Conservation (phyloP, 1,140 invertebrate species). For the Radopholus similis region DNA sequence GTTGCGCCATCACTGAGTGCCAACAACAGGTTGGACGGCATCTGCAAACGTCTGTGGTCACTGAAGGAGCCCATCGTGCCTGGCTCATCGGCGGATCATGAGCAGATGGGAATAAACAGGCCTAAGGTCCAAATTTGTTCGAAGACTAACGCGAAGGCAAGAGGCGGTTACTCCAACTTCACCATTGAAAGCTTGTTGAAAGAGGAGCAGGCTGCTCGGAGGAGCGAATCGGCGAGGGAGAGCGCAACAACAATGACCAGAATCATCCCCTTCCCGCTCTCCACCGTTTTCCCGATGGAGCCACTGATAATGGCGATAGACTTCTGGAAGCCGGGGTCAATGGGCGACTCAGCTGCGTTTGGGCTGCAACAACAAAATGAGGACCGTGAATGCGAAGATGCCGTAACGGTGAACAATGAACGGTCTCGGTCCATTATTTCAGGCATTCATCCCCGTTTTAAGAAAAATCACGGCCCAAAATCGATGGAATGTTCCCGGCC, state of each 20-base stretch:
- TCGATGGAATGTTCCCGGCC: conserved; percentile 69
- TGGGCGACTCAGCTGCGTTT: neutral
- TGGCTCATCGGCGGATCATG: conserved; percentile 6
- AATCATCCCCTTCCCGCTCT: neutral
- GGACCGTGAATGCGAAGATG: neutral
- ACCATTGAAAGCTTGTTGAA: conserved; percentile 23
- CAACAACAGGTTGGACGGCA: conserved; percentile 21
- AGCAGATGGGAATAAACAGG: neutral
- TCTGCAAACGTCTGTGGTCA: conserved; percentile 29
- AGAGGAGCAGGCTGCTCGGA: neutral
- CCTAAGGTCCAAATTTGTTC: too few relatives aligned
- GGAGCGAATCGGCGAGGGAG: neutral
- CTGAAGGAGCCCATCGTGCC: neutral
- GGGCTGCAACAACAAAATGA: conserved; percentile 2
- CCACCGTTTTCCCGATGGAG: neutral
- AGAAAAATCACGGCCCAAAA: neutral
- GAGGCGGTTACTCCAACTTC: conserved; percentile 17
- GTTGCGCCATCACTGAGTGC: neutral
- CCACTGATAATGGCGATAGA: neutral
- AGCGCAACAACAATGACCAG: neutral
- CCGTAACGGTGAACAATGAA: neutral
- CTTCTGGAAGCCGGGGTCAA: neutral
- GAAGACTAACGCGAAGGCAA: too few relatives aligned
- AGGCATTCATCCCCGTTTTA: neutral
- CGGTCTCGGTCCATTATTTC: neutral